Evolutionary conservation across 2,797 vertebrate species (phyloP), one percentile per base, ranked within the genome.

Genomic region (Stomatorhinus walkeri): DNA sequence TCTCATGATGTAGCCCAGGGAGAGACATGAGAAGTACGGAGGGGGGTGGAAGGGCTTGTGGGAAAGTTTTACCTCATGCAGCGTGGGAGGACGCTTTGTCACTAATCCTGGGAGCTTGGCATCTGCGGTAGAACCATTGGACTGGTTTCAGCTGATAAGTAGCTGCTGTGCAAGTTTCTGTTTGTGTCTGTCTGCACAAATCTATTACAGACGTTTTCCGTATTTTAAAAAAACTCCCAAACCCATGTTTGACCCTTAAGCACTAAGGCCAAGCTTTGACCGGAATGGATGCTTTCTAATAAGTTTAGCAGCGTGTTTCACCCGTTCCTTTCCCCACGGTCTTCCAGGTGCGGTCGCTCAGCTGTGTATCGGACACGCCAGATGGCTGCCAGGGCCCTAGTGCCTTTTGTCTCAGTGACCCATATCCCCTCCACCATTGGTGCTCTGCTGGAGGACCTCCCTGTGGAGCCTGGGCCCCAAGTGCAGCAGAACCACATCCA

Each of bases 331-430:
- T 40, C 7, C 43, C 36, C 54, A 5, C 14, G 54, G 14, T 89
- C 43, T 24, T 90, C 1, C 91, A 99, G 98, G 91, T 99, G 98
- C 52, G 94, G 97, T 3, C 92, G 40, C 52, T 98, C 97, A 0
- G 96, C 97, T 0, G 95, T 98, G 88, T 98, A 96, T 91, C 96
- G 97, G 54, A 98, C 97, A 46, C 96, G 97, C 49, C 96, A 98
- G 91, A 97, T 99, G 97, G 96, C 97, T 0, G 97, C 97, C n/a
- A 96, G 96, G 52, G 97, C 98, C 49, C 94, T 99, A 0, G 98
- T 99, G 87, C 97, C 98, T 0, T 98, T 99, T 24, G 94, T 99
- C n/a, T 92, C 95, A 90, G 89, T 95, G 88, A 96, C 95, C 0
- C 95, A 97, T 87, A 93, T 97, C 48, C 96, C 96, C 0, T 92